Base-by-base conservation (phyloP, 2,113 vertebrate species). In the Mystacornis crossleyi region DNA sequence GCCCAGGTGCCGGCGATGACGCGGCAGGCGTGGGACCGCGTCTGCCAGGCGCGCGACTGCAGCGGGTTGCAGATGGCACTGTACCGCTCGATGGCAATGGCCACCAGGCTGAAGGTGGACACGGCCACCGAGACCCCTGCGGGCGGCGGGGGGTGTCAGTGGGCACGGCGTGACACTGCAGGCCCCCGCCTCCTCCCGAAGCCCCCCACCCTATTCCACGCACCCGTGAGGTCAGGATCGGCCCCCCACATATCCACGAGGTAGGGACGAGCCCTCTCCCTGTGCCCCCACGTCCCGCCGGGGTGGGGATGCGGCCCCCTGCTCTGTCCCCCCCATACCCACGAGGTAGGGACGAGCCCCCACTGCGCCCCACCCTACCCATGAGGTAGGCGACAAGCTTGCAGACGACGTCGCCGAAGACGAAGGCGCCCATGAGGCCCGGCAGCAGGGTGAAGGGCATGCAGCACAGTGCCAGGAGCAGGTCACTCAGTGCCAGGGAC, bases 361-460 rank as follows among this genome's bases (percentile, higher is more conserved):
- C 17, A 0, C 12, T 1, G 14, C 8, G 16, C 26, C 40, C 53
- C 62, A 48, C 61, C n/a, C 77, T 94, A 99, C 99, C 99, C 99
- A 99, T 99, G 73, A 99, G 98, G 96, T 99, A 99, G 91, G 99
- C 97, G 72, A 99, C 98, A 1, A 98, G 98, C 97, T 99, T 99
- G 98, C 99, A 99, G 98, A 99, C 98, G 42, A 98, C 97, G 5
- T 98, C 98, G 28, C 99, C 99, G 62, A 99, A 99, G 98, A 99
- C 90, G 98, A 99, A 99, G 92, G 99, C 98, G 90, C 98, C 98
- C 97, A 99, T 98, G 77, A 99, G 98, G 97, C 97, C 99, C 87
- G 99, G 99, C 95, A 99, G 97, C 79, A 99, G 98, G 21, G 98
- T 99, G 98, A 99, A 99, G 95, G 99, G 99, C 98, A 99, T 99